Evolutionary conservation across 1,140 invertebrate genomes (phyloP).

Genomic region (Drosophila punjabiensis): DNA sequence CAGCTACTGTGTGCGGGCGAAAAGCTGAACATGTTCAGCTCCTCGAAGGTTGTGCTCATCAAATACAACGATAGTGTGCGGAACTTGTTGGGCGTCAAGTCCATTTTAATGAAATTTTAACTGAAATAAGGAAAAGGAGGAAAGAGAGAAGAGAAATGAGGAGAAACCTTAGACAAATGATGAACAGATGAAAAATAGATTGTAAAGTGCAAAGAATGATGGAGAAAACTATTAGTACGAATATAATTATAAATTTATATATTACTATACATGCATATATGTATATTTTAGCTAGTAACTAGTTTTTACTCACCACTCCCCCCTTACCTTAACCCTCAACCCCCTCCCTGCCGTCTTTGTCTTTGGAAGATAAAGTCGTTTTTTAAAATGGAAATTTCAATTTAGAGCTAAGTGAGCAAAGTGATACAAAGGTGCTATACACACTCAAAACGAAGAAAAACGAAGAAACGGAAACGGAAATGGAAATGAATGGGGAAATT

Average conservation of each 20-base stretch:
- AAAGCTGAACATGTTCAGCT: conserved; percentile 90
- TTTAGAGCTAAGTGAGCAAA: conserved; percentile 78
- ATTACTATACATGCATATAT: conserved; percentile 33
- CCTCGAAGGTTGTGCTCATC: conserved; percentile 92
- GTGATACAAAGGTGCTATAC: conserved; percentile 85
- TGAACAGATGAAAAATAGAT: conserved; percentile 29
- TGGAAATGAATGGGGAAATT: conserved; percentile 39
- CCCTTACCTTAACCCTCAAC: not conserved
- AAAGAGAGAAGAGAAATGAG: not conserved
- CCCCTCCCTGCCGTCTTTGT: conserved; percentile 52
- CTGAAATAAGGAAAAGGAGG: not conserved
- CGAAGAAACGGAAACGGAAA: conserved; percentile 36
- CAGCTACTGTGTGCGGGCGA: conserved; percentile 91
- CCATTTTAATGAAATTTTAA: conserved; percentile 85
- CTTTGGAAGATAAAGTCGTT: conserved; percentile 70
- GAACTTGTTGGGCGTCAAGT: conserved; percentile 84
- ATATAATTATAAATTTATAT: conserved; percentile 59
- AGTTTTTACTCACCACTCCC: conserved; percentile 49
- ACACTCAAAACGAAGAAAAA: conserved; percentile 59
- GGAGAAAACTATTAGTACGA: conserved; percentile 55
- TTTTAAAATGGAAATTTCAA: conserved; percentile 62
- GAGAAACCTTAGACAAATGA: conserved; percentile 40
- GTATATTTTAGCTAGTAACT: conserved; percentile 62
- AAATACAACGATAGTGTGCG: conserved; percentile 92
- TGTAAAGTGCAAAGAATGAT: conserved; percentile 49